Base-by-base conservation (phyloP, 35 echinoderm and acorn worm species). In the Lytechinus pictus region DNA sequence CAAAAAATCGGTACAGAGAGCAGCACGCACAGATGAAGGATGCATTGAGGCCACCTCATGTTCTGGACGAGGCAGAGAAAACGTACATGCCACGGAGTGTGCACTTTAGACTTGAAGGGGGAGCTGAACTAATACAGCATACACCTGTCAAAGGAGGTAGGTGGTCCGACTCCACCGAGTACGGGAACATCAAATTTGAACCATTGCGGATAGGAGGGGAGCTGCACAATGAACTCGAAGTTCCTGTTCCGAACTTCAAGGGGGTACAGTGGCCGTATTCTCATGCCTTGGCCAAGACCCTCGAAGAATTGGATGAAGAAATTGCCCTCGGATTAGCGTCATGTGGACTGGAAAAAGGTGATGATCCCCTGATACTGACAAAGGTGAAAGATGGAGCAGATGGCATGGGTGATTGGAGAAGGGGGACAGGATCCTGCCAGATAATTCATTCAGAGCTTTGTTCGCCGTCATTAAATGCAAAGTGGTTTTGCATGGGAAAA, bases 71-170 rank as follows among this genome's bases (percentile, higher is more conserved):
- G 27, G 27, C n/a, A 3, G 91, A 94, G 28, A 94, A 93, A 89
- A 89, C 28, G 1, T 97, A 86, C 72, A 95, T 95, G 96, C 96
- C 96, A 2, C 95, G 96, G 13, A 97, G 51, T 61, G 95, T 95
- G 4, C 13, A 91, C 6, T 97, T 94, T 55, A 27, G 92, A 55
- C 19, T 95, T 72, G 86, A 71, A 29, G 90, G 90, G 86, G 94
- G 28, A 8, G 33, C n/a, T 16, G 96, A 88, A 28, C 13, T 58
- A 16, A 94, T 94, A 10, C 94, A 97, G 10, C 92, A 94, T 56
- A 97, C 95, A 4, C 96, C 96, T 4, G 94, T 97, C 0, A 97
- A 97, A 92, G 87, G 10, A 9, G 96, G 94, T 51, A 29, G 29
- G 52, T 61, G 54, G 60, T 19, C 33, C 28, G 54, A 7, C 52